Base-by-base conservation (phyloP, 2,113 vertebrate genomes). In the Eleginops maclovinus region DNA sequence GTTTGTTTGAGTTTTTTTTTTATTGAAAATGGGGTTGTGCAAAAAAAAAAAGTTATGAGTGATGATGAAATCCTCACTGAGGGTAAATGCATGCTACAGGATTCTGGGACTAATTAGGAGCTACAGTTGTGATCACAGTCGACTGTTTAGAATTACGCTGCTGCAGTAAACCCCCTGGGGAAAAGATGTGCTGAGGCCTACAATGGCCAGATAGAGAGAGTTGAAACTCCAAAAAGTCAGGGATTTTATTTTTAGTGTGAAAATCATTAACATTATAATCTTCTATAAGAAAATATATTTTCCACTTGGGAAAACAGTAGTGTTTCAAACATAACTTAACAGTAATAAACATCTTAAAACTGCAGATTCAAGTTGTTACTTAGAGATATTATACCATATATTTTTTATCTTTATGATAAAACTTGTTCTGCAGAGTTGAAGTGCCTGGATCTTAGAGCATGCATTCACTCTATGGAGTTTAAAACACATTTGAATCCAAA, bases 21-120 rank as follows among this genome's bases (percentile, higher is more conserved):
- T 87, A 88, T 87, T 91, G 85, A 90, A 89, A 91, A 89, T 79
- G 83, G 67, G 61, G 77, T 88, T 77, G 7, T 77, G 90, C 74
- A 87, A 86, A 85, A 90, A 87, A n/a, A 63, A 87, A 91, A 90
- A 88, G 59, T 84, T 63, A 22, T 69, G 82, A 87, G 51, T 68
- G 81, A 75, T 74, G 82, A 88, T 63, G 77, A 87, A 77, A 79
- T 79, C 61, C 82, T 73, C 73, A n/a, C 82, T 47, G 11, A 67
- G 83, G 80, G 77, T 63, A 56, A 84, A 79, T 49, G 76, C 85
- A 79, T 31, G 62, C 47, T 82, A 70, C 84, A 88, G 83, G 85
- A 87, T 58, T 79, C 75, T 28, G 17, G 26, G 69, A 73, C 75
- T 91, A 87, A 91, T 91, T 84, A 91, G 79, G 75, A 21, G 19